Percentiles rank a stretch among this genome's conserved stretches.
Evolutionary conservation across 2,888 invertebrate species (phyloP).

Genomic region (Nasonia oneida): DNA sequence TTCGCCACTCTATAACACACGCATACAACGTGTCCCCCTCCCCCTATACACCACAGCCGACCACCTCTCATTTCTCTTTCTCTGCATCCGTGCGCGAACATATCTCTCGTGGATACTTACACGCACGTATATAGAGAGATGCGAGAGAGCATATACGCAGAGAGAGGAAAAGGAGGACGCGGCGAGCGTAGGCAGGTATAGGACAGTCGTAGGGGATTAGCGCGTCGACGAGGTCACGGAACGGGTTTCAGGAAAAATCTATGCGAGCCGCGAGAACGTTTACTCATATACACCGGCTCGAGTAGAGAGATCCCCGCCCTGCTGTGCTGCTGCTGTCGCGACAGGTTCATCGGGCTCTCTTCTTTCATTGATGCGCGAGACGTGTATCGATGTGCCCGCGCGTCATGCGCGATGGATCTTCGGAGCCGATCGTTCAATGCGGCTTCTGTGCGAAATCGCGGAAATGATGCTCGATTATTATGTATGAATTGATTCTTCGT

Average conservation of each 20-base stretch:
- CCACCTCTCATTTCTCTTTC: constrained; percentile 45
- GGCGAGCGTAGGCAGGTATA: constrained; percentile 63
- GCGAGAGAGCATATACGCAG: neutral
- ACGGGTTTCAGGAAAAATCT: constrained; percentile 74
- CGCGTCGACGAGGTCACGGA: constrained; percentile 70
- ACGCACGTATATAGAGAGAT: neutral
- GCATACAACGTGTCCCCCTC: constrained; percentile 17
- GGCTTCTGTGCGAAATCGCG: neutral
- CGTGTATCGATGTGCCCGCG: neutral
- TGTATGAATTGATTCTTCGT: neutral
- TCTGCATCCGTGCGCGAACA: constrained; percentile 19
- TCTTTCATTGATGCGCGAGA: neutral
- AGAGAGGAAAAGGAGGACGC: constrained; percentile 43
- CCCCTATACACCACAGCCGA: neutral
- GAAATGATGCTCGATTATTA: neutral
- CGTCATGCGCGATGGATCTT: neutral
- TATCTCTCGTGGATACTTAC: neutral
- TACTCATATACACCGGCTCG: constrained; percentile 48
- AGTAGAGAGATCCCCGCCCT: constrained; percentile 60
- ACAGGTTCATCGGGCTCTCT: constrained; percentile 31
- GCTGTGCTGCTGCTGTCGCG: constrained; percentile 2
- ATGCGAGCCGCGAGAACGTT: constrained; percentile 60
- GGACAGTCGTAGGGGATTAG: constrained; percentile 66
- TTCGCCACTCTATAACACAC: neutral
- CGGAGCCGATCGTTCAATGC: neutral